Conservation (phyloP, 2,113 vertebrate genomes). For the Hymenochirus boettgeri region DNA sequence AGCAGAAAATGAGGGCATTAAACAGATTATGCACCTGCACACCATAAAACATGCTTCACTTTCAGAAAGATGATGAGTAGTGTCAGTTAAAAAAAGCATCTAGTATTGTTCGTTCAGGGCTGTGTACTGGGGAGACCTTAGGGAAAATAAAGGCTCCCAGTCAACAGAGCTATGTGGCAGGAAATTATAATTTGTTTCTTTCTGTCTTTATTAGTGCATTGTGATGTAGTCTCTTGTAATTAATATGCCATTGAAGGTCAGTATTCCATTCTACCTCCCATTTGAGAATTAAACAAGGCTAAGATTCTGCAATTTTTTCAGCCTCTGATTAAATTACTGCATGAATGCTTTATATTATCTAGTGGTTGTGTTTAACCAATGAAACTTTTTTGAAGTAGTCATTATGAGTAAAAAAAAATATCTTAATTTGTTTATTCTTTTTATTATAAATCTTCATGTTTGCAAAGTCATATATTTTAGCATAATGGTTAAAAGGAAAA, state of each 20-base stretch:
- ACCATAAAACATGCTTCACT: constrained; percentile 38
- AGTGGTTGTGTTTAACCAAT: no score
- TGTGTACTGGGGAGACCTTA: constrained; percentile 51
- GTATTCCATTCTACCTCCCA: not conserved
- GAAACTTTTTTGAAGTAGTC: no score
- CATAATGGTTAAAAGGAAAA: no score
- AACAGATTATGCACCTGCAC: constrained; percentile 39
- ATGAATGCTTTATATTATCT: no score
- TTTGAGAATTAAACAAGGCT: no score
- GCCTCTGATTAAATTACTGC: no score
- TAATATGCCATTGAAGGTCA: not conserved
- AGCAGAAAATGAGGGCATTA: constrained; percentile 41
- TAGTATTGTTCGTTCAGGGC: constrained; percentile 47
- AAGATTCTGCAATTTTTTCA: no score
- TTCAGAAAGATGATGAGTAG: constrained; percentile 51
- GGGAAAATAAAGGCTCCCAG: constrained; percentile 51
- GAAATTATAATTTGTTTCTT: constrained; percentile 69
- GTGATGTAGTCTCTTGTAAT: not conserved
- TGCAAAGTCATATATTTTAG: no score
- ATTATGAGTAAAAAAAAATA: no score
- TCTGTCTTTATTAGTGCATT: constrained; percentile 36
- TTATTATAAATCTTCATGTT: no score
- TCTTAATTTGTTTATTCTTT: no score
- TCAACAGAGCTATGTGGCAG: constrained; percentile 61
- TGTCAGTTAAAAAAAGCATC: constrained; percentile 47